phyloP scores from a whole-genome alignment of 2,113 vertebrate species.

The Beaufortia kweichowensis region DNA sequence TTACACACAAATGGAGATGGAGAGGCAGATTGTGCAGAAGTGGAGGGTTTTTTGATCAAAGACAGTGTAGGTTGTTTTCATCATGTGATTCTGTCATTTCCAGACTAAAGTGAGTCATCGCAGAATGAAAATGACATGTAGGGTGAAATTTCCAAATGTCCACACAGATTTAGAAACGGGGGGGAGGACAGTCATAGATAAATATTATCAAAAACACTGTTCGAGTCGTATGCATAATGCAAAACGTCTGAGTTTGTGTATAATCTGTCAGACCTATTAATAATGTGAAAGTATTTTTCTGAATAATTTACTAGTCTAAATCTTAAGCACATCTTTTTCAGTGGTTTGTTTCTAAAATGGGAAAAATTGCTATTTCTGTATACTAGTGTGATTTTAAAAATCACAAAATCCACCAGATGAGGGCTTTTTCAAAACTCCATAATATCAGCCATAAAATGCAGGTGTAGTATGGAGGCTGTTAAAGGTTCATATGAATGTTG shows the following conservation, averaged over 20 bases:
- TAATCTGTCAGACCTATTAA: no score
- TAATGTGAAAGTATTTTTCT: no score
- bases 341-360: no score
- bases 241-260: no score
- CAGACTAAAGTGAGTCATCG: neutral
- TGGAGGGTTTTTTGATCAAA: neutral
- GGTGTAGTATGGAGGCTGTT: neutral
- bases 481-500: neutral
- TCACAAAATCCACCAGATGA: neutral
- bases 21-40: neutral
- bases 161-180: neutral
- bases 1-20: neutral
- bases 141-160: neutral
- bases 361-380: no score
- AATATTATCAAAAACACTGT: neutral
- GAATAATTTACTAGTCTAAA: neutral
- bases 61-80: neutral
- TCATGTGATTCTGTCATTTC: neutral
- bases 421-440: neutral
- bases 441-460: neutral
- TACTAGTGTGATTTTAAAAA: no score
- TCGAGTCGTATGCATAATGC: no score
- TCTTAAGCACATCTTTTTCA: neutral
- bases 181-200: neutral
- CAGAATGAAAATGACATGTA: neutral